Base-by-base conservation (phyloP, 1,140 invertebrate genomes). In the Neodiprion virginianus region DNA sequence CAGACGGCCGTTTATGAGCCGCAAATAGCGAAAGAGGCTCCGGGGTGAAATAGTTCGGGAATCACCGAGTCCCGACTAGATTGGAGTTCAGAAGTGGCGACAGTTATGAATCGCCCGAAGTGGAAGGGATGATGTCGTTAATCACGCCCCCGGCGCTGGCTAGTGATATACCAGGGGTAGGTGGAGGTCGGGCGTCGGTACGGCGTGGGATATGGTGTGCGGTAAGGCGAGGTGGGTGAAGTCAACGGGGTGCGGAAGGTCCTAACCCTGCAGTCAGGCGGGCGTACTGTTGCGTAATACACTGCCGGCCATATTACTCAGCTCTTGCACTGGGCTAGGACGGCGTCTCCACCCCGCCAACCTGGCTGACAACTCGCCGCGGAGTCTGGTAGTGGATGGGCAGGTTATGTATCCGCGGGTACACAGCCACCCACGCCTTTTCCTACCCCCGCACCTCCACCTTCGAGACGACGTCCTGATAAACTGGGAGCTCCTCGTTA, bases 41-140 rank as follows among this genome's bases (percentile, higher is more conserved):
- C 28, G 28, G 28, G 5, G 28, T 5, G 28, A 40, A 61, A 61
- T 17, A 17, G 17, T 17, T 17, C 17, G 17, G n/a, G n/a, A 11
- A n/a, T 61, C 53, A 61, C 53, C 53, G n/a, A n/a, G 53, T 61
- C 11, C n/a, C 53, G 53, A 11, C 53, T n/a, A 61, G 53, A 61
- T 61, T 61, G 53, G 53, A 61, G 53, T 61, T n/a, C 53, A 61
- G 53, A 61, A 61, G 53, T 61, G 53, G 53, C n/a, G 53, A 61
- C 7, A 61, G 53, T 61, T 61, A 61, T 61, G 1, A 61, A 61
- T 61, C 53, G n/a, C 53, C 11, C 53, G 11, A n/a, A 61, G n/a
- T 61, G 53, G 53, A 8, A 61, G 53, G 53, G 53, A 8, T 61
- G n/a, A 61, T 61, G 53, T 61, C 53, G 53, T 61, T 61, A 2